These are phyloP conservation scores for Drosophila paramelanica DNA, from an alignment of 2,888 invertebrate genomes.

Conservation along the genomic window DNA sequence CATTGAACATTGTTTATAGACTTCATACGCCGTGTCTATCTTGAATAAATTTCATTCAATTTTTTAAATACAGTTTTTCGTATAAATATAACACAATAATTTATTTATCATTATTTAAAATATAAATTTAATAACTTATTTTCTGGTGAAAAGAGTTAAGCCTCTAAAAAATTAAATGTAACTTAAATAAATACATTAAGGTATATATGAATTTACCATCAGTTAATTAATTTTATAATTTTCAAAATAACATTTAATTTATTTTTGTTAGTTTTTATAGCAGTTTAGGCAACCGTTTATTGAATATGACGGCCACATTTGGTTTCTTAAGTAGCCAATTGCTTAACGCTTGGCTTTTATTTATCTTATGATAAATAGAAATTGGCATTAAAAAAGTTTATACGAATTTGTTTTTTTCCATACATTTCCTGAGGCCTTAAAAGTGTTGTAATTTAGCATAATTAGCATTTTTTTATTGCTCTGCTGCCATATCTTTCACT, in stretches of 20 bases:
- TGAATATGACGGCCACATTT: neutral
- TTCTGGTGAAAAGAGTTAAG: too few species aligned
- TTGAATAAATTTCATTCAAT: too few species aligned
- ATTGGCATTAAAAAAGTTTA: neutral
- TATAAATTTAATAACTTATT: too few species aligned
- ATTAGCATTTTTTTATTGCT: conserved; percentile 10
- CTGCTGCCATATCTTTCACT: conserved; percentile 16
- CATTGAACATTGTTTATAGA: neutral
- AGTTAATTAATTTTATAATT: too few species aligned
- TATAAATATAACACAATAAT: too few species aligned
- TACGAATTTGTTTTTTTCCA: neutral
- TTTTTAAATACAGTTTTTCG: too few species aligned
- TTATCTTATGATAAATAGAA: conserved; percentile 6
- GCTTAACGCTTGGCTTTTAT: neutral
- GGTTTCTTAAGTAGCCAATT: neutral
- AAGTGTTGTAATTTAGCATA: conserved; percentile 12
- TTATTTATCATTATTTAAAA: too few species aligned
- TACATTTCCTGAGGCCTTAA: conserved; percentile 1
- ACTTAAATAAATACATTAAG: too few species aligned
- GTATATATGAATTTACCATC: too few species aligned
- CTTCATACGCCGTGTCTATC: neutral
- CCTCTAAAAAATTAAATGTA: too few species aligned
- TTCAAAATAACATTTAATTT: too few species aligned
- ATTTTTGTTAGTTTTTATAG: neutral
- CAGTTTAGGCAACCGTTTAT: neutral